Evolutionary conservation across 2,797 vertebrate species (phyloP), one percentile per base, ranked within the genome.

Genomic region (Sebastes matsubarae): DNA sequence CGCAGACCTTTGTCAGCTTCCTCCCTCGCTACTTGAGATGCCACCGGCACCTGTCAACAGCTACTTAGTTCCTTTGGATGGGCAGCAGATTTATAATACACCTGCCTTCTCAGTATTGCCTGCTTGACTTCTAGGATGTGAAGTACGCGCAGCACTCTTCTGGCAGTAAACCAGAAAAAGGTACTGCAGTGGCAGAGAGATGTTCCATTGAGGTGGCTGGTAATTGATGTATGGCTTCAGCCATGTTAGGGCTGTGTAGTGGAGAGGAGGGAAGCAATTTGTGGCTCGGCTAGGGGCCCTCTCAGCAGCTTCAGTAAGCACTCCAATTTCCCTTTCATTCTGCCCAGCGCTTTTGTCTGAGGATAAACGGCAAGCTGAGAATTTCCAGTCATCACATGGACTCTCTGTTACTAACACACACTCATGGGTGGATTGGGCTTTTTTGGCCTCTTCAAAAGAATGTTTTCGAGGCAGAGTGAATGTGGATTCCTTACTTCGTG

Each of bases 181-280:
- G 83, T 74, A 73, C 83, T 64, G 90, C 87, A 87, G 90, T 83
- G 84, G 87, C 81, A 83, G 88, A 87, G 85, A 87, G 85, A 89
- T 80, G 84, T 85, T 84, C 85, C 78, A 67, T 70, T 72, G 81
- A 88, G 87, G 86, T 86, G 83, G 74, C 84, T 77, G 78, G 80
- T 92, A 93, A 94, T 93, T 93, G 91, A 90, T 93, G 91, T 87
- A 88, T 86, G 80, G 84, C 82, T 86, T 85, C 86, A 80, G 82
- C 86, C 88, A 85, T 88, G 90, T 92, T 88, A 78, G 85, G 75
- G 83, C 72, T 85, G 87, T 81, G 81, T 85, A 68, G 90, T 66
- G 72, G 73, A 90, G 86, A 88, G 81, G 83, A 86, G 92, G 85
- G 89, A 87, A 90, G 93, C 89, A 91, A 92, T 93, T 91, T 93